Evolutionary conservation across 2,888 invertebrate species (phyloP).

Genomic region (Rugalucina vietnamica): DNA sequence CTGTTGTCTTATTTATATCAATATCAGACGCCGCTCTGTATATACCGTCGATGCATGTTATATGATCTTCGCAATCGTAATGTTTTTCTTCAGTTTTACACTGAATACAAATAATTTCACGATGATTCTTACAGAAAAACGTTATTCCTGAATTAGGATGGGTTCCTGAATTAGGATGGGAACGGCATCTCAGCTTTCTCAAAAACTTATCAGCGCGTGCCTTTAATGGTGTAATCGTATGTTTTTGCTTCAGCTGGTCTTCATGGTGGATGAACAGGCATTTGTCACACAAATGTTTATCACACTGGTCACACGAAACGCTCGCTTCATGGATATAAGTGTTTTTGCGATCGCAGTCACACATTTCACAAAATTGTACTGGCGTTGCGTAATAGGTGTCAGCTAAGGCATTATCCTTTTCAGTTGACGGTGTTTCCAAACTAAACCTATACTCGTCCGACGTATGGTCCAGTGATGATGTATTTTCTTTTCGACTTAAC

Average conservation of each 20-base stretch:
- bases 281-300: background rate
- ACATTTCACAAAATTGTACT: background rate
- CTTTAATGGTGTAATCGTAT: background rate
- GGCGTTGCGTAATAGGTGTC: background rate
- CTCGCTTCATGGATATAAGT: background rate
- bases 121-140: background rate
- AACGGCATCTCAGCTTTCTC: background rate
- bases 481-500: background rate
- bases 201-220: background rate
- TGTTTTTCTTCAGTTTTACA: background rate
- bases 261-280: background rate
- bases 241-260: background rate
- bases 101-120: background rate
- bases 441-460: background rate
- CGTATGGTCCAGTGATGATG: background rate
- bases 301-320: background rate
- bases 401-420: background rate
- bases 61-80: background rate
- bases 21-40: background rate
- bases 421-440: background rate
- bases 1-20: background rate
- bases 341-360: background rate
- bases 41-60: background rate
- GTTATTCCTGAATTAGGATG: background rate
- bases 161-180: background rate